Base-by-base conservation (phyloP, 2,113 vertebrate genomes). In the Dinomys branickii region DNA sequence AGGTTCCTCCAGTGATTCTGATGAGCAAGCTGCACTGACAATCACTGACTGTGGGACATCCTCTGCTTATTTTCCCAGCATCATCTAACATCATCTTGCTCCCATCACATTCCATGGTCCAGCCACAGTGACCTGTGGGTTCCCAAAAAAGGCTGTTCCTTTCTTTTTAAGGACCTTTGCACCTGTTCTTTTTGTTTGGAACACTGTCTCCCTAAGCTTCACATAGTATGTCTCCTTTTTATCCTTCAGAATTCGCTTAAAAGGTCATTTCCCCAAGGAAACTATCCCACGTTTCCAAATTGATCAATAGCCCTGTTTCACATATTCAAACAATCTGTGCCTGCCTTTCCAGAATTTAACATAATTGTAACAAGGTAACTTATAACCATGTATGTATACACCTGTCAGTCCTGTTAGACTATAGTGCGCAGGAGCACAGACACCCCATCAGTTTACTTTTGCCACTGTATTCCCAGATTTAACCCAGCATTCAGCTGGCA, bases 291-390 rank as follows among this genome's bases (percentile, higher is more conserved):
- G 47, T 91, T 97, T 84, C 61, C 52, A 88, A 96, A 81, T 58
- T 90, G 38, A 41, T 67, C 47, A 94, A 54, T 20, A 81, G 4
- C 19, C 58, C 5, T 80, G 12, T 90, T 88, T 56, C 50, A 88
- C 7, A 24, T 75, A 87, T 19, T 88, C 54, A 86, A 47, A 63
- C 22, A 87, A 33, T 22, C 56, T 85, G 63, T 71, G 67, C 28
- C 71, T 96, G 81, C 91, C 78, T 61, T 82, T 44, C 82, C 30
- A 92, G 61, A 95, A 94, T 50, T 89, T 93, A 91, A 91, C 77
- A 93, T 54, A 86, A 78, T 1, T 81, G 56, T 61, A 82, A 94
- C 35, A 47, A 83, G 44, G 38, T 61, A 52, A 94, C 1, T 85
- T 54, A 50, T 65, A 73, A 94, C 67, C 67, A 75, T 44, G 85